phyloP scores from a whole-genome alignment of 2,888 invertebrate species.

The Rutpela maculata region DNA sequence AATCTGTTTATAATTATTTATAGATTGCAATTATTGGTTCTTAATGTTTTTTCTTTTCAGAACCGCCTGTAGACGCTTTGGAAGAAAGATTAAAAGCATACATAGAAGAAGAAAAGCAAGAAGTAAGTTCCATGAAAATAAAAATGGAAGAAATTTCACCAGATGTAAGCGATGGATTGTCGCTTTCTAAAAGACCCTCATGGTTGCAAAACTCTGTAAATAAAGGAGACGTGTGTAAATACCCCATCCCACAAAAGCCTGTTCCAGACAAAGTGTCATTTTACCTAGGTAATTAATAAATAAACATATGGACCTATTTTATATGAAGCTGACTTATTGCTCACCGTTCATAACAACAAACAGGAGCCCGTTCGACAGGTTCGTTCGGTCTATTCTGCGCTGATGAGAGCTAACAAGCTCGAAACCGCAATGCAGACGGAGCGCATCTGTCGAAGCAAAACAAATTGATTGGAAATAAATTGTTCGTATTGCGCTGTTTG shows the following conservation, averaged over 20 bases:
- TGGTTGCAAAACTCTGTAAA: constrained; percentile 52
- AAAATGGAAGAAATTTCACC: constrained; percentile 59
- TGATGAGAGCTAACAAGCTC: too few relatives aligned
- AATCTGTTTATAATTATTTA: too few relatives aligned
- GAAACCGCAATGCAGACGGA: too few relatives aligned
- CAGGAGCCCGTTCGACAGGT: too few relatives aligned
- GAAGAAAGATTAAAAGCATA: constrained; percentile 45
- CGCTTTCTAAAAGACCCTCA: constrained; percentile 54
- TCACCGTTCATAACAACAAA: too few relatives aligned
- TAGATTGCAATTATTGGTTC: too few relatives aligned
- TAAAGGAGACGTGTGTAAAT: constrained; percentile 55
- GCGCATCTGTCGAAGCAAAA: too few relatives aligned
- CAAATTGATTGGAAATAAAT: too few relatives aligned
- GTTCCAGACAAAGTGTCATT: constrained; percentile 53
- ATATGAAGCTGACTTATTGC: too few relatives aligned
- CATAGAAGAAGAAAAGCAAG: constrained; percentile 50
- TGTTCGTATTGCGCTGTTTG: too few relatives aligned
- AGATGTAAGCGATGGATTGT: constrained; percentile 46
- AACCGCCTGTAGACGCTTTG: constrained; percentile 50
- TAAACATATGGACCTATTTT: too few relatives aligned
- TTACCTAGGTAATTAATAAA: constrained; percentile 53
- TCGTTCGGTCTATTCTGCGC: too few relatives aligned
- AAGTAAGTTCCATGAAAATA: constrained; percentile 44
- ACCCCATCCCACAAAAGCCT: constrained; percentile 51
- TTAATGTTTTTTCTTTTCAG: constrained; percentile 1